Percentiles rank a stretch among this genome's conserved stretches.
Conservation (phyloP, 2,888 invertebrate genomes). For the Seira sanloemensis region DNA sequence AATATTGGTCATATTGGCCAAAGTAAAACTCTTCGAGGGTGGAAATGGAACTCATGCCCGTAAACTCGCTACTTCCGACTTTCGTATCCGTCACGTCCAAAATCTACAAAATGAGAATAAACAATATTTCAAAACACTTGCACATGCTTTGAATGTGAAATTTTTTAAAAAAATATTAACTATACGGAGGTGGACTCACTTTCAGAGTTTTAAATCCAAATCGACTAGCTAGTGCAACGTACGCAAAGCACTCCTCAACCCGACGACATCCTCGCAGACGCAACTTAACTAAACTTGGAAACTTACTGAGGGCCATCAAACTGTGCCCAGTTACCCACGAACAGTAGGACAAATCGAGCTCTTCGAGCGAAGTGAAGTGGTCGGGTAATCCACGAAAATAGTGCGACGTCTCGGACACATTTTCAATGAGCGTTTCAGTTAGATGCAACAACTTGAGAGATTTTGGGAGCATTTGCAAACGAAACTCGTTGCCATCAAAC, state of each 20-base stretch:
- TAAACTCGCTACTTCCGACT: constrained; percentile 68
- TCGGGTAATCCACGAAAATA: constrained; percentile 67
- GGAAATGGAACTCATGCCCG: constrained; percentile 61
- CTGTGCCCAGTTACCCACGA: constrained; percentile 70
- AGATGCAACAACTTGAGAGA: constrained; percentile 67
- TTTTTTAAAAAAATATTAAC: background rate
- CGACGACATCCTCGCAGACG: constrained; percentile 68
- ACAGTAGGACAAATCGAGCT: constrained; percentile 69
- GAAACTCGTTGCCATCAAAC: constrained; percentile 61
- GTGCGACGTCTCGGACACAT: constrained; percentile 61
- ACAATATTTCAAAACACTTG: too few species aligned
- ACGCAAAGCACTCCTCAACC: constrained; percentile 72
- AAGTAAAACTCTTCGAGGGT: constrained; percentile 72
- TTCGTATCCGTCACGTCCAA: constrained; percentile 72
- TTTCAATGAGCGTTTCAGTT: constrained; percentile 61
- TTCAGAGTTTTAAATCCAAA: constrained; percentile 71
- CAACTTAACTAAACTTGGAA: constrained; percentile 60
- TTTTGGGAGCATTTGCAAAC: constrained; percentile 64
- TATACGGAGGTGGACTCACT: constrained; percentile 50
- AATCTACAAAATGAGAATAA: constrained; percentile 47
- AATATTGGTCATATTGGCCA: constrained; percentile 70
- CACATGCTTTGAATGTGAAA: background rate
- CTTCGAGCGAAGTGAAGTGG: constrained; percentile 63
- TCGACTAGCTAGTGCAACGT: constrained; percentile 68
- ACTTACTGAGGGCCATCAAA: constrained; percentile 70